Conservation (phyloP, 1,140 invertebrate genomes). For the Sitobion miscanthi region DNA sequence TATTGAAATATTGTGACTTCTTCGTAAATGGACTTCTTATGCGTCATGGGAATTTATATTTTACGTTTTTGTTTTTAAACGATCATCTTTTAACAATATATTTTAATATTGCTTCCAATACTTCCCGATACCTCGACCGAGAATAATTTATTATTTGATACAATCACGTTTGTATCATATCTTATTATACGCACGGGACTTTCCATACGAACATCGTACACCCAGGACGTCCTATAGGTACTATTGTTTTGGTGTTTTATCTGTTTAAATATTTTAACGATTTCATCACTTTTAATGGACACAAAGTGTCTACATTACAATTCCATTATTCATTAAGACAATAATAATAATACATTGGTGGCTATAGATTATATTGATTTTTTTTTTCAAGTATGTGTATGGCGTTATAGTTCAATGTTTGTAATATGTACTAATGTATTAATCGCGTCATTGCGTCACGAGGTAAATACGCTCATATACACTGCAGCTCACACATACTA, state of each 20-base stretch:
- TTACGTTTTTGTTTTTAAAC: background rate
- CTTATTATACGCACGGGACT: background rate
- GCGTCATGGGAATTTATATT: background rate
- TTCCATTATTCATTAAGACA: background rate
- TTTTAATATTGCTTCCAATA: background rate
- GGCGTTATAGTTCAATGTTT: background rate
- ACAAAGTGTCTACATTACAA: background rate
- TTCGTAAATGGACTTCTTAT: background rate
- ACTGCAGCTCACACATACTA: background rate
- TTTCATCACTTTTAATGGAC: constrained; percentile 38
- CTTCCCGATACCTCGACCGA: background rate
- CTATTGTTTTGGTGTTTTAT: background rate
- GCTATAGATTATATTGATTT: background rate
- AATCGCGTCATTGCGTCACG: background rate
- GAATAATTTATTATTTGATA: background rate
- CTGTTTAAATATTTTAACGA: background rate
- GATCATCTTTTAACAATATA: background rate
- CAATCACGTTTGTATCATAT: background rate
- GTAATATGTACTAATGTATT: background rate
- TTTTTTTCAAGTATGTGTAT: background rate
- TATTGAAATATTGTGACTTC: background rate
- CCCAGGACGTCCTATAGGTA: too few species aligned
- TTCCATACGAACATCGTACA: too few species aligned
- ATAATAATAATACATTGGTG: background rate
- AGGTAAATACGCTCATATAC: background rate